Percentiles rank a stretch among this genome's conserved stretches.
phyloP scores from a whole-genome alignment of 2,888 invertebrate species.

The Nemoura dubitans region DNA sequence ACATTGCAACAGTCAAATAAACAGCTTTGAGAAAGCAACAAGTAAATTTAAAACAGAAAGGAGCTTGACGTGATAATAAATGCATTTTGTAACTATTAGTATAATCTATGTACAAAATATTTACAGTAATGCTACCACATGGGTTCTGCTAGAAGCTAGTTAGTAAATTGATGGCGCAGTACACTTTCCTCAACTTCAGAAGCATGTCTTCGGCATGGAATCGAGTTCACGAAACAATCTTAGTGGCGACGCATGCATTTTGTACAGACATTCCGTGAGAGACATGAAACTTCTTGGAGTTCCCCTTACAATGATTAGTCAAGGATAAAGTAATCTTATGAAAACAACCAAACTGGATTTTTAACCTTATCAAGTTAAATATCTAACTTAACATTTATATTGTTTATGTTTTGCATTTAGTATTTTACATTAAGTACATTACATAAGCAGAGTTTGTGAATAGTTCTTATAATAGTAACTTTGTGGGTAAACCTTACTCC shows the following conservation, averaged over 20 bases:
- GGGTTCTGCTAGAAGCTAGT: conserved; percentile 31
- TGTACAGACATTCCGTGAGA: conserved; percentile 44
- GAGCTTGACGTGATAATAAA: conserved; percentile 26
- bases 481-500: neutral
- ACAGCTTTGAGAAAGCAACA: conserved; percentile 38
- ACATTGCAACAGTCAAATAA: conserved; percentile 43
- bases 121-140: conserved; percentile 32
- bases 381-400: conserved; percentile 35
- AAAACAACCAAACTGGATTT: conserved; percentile 26
- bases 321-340: conserved; percentile 41
- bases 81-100: conserved; percentile 31
- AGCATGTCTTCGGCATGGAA: neutral
- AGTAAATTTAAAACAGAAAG: conserved; percentile 28
- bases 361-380: conserved; percentile 17
- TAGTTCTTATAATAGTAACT: neutral
- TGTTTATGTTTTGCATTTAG: conserved; percentile 18
- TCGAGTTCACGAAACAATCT: neutral
- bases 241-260: conserved; percentile 21
- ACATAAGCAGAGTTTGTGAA: conserved; percentile 28
- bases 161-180: conserved; percentile 35
- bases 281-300: conserved; percentile 49
- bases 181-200: conserved; percentile 26
- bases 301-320: conserved; percentile 48
- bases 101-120: conserved; percentile 43
- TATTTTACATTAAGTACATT: conserved; percentile 32